phyloP scores from a whole-genome alignment of 1,140 invertebrate species.

The Calliphora vicina region DNA sequence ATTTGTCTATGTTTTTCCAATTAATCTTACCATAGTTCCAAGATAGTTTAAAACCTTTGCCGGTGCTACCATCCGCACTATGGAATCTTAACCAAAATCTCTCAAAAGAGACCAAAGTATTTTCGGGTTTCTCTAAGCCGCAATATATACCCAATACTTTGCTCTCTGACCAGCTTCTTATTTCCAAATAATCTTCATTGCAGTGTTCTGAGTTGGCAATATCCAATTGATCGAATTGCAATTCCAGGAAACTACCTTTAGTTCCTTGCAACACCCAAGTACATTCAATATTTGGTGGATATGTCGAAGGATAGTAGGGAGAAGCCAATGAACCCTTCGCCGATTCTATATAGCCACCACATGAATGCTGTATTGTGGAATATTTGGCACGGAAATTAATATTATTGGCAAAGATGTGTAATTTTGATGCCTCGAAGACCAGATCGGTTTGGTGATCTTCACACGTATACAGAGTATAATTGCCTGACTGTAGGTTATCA shows the following conservation, averaged over 20 bases:
- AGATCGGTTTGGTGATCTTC: slow-evolving; percentile 44
- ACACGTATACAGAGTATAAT: slow-evolving; percentile 37
- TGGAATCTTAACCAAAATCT: slow-evolving; percentile 85
- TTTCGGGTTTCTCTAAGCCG: slow-evolving; percentile 68
- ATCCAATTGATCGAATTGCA: slow-evolving; percentile 75
- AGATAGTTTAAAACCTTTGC: slow-evolving; percentile 77
- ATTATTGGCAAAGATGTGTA: slow-evolving; percentile 39
- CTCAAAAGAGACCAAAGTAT: slow-evolving; percentile 66
- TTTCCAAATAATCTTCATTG: slow-evolving; percentile 84
- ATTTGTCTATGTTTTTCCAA: neutral
- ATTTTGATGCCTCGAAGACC: slow-evolving; percentile 44
- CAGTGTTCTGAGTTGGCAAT: slow-evolving; percentile 76
- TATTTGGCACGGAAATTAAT: slow-evolving; percentile 48
- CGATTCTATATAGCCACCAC: slow-evolving; percentile 75
- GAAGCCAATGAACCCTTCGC: slow-evolving; percentile 73
- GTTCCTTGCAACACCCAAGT: slow-evolving; percentile 75
- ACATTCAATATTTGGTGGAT: slow-evolving; percentile 79
- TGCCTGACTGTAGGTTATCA: neutral
- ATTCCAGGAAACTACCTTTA: slow-evolving; percentile 71
- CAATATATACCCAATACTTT: slow-evolving; percentile 74
- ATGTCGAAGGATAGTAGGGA: slow-evolving; percentile 81
- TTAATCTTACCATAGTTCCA: slow-evolving; percentile 71
- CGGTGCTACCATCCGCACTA: slow-evolving; percentile 70
- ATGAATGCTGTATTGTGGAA: slow-evolving; percentile 64
- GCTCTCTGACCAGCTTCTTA: slow-evolving; percentile 72